Percentiles rank a stretch among this genome's conserved stretches.
These are phyloP conservation scores for Tupaia tana DNA, from an alignment of 2,113 vertebrate genomes.

Conservation along the genomic window DNA sequence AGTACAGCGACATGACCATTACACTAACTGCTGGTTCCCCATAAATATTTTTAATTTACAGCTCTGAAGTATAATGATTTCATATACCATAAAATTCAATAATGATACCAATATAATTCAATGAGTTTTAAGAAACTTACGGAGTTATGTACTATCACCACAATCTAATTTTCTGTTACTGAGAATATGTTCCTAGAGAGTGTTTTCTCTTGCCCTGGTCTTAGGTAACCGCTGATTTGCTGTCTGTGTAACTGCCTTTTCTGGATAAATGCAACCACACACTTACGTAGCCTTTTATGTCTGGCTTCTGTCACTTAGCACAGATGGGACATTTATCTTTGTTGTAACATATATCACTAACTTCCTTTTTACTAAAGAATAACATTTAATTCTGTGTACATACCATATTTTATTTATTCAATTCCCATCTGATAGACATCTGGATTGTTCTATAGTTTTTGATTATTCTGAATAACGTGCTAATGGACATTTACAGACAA, in stretches of 20 bases:
- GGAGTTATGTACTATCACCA: neutral
- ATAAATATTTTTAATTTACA: neutral
- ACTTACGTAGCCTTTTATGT: neutral
- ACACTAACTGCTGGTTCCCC: too few species aligned
- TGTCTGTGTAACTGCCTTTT: neutral
- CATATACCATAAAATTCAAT: neutral
- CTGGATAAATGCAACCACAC: neutral
- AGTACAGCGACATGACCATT: too few species aligned
- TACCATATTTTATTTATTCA: slow-evolving; percentile 2
- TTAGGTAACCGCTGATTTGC: neutral
- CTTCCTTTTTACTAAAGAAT: neutral
- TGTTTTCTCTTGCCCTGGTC: neutral
- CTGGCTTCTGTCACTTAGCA: neutral
- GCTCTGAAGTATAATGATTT: slow-evolving; percentile 12
- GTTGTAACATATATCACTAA: neutral
- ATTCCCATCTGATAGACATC: neutral
- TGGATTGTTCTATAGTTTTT: slow-evolving; percentile 27
- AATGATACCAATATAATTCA: neutral
- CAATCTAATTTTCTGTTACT: neutral
- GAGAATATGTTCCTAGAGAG: neutral
- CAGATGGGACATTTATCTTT: slow-evolving; percentile 25
- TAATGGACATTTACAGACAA: neutral
- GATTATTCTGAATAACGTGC: neutral
- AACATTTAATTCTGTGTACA: neutral
- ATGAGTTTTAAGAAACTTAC: neutral